Evolutionary conservation across 1,140 invertebrate species (phyloP).

Genomic region (Triops longicaudatus): DNA sequence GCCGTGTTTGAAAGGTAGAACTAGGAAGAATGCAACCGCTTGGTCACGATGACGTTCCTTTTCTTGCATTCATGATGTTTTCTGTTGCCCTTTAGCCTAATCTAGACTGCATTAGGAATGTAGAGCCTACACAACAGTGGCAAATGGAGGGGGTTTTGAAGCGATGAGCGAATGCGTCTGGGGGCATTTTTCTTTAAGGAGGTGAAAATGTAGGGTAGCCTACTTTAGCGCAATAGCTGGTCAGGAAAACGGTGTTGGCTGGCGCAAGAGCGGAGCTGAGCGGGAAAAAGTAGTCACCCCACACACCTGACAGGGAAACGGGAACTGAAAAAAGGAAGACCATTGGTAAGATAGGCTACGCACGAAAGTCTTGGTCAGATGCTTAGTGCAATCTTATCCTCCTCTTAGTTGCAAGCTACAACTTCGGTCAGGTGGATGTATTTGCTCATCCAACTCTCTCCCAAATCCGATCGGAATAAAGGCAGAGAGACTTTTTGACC

Average conservation of each 20-base stretch:
- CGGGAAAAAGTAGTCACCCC: conserved; percentile 14
- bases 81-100: background rate
- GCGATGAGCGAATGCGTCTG: background rate
- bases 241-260: background rate
- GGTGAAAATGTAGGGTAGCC: conserved; percentile 13
- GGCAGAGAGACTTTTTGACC: background rate
- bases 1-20: background rate
- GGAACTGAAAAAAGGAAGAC: background rate
- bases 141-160: background rate
- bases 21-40: background rate
- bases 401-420: background rate
- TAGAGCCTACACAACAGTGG: background rate
- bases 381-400: background rate
- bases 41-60: background rate
- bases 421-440: background rate
- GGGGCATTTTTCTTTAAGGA: background rate
- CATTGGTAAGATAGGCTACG: background rate
- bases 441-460: background rate
- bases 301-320: background rate
- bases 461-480: background rate
- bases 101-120: background rate
- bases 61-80: background rate
- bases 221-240: background rate
- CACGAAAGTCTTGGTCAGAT: background rate
- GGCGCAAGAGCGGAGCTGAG: background rate